These are phyloP conservation scores for Chironex yamaguchii DNA, from an alignment of 30 jellyfish, hydroid and myxozoan genomes.

Conservation along the genomic window DNA sequence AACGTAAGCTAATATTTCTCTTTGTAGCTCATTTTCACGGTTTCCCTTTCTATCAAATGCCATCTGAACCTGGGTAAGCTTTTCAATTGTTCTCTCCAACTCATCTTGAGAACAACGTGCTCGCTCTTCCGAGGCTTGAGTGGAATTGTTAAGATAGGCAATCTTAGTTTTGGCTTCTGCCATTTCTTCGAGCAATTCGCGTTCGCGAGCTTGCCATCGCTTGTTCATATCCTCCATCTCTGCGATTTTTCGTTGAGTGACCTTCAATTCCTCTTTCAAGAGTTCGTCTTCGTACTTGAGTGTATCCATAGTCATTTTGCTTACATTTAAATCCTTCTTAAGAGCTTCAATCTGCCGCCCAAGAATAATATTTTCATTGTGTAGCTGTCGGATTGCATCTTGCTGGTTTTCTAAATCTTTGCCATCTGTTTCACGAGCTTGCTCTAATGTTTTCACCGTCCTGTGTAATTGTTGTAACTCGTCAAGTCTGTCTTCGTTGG, in stretches of 20 bases:
- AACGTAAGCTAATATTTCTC: conserved; percentile 70
- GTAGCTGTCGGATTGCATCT: conserved; percentile 24
- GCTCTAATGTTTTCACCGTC: conserved; percentile 24
- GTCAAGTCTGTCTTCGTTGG: conserved; percentile 12
- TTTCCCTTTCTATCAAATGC: conserved; percentile 70
- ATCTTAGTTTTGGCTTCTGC: conserved; percentile 42
- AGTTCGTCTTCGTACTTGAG: conserved; percentile 62
- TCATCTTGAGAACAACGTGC: conserved; percentile 21
- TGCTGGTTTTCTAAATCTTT: conserved; percentile 18
- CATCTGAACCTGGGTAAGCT: conserved; percentile 48
- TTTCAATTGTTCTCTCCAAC: not conserved
- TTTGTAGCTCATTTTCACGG: conserved; percentile 74
- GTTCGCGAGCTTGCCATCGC: conserved; percentile 12
- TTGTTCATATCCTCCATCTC: conserved; percentile 30
- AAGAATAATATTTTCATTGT: conserved; percentile 42
- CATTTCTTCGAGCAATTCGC: conserved; percentile 63
- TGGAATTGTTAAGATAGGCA: conserved; percentile 19
- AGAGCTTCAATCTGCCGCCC: conserved; percentile 63
- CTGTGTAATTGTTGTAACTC: conserved; percentile 24
- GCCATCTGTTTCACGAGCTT: conserved; percentile 16
- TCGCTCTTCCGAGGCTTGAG: conserved; percentile 47
- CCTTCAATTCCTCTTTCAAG: conserved; percentile 45
- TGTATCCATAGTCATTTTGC: conserved; percentile 69
- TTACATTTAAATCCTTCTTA: conserved; percentile 53
- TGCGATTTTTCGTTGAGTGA: conserved; percentile 8